These are phyloP conservation scores for Grallaria varia DNA, from an alignment of 2,113 vertebrate species.

Conservation along the genomic window DNA sequence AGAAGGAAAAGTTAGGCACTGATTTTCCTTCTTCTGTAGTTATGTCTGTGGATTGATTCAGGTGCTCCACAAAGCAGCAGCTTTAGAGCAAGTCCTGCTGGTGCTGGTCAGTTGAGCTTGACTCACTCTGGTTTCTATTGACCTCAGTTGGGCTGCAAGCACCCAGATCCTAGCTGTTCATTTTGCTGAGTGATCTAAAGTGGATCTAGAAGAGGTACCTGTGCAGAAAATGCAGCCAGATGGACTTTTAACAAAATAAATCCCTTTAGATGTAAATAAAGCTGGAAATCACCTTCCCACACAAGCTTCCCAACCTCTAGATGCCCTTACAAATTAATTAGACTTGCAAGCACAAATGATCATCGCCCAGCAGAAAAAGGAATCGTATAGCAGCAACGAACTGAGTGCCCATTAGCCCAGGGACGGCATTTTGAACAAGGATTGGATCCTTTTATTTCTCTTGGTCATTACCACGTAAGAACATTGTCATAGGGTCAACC, in stretches of 20 bases:
- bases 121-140: not conserved
- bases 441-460: not conserved
- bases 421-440: not conserved
- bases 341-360: not conserved
- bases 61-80: not conserved
- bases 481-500: not conserved
- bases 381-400: not conserved
- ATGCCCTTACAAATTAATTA: not conserved
- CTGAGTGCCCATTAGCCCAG: not conserved
- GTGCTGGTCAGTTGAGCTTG: rapidly evolving
- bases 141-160: not conserved
- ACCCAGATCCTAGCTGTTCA: not conserved
- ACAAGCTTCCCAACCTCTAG: not conserved
- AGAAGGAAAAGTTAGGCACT: not conserved
- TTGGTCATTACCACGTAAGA: not conserved
- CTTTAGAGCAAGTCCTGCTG: not conserved
- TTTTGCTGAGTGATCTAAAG: not conserved
- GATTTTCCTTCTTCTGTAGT: not conserved
- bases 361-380: not conserved
- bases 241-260: not conserved
- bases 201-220: not conserved
- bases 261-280: not conserved
- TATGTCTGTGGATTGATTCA: not conserved
- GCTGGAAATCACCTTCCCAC: not conserved
- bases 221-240: not conserved